phyloP scores from a whole-genome alignment of 1,140 invertebrate genomes.

The Drosophila neocordata region DNA sequence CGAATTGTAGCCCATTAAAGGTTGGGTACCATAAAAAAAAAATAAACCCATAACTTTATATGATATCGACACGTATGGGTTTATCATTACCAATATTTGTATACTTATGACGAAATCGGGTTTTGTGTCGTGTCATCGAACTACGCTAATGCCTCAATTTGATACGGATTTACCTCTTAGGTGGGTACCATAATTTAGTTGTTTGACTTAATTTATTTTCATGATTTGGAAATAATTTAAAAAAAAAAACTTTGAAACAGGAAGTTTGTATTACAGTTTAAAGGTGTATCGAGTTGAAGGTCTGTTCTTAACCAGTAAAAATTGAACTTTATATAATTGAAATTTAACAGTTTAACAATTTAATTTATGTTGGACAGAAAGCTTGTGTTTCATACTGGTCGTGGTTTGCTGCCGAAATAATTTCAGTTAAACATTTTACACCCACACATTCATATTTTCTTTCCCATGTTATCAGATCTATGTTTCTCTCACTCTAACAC shows the following conservation, averaged over 20 bases:
- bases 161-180: conserved; percentile 34
- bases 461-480: too few relatives aligned
- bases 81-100: background rate
- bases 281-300: background rate
- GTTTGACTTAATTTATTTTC: background rate
- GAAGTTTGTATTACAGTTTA: too few relatives aligned
- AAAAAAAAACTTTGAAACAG: too few relatives aligned
- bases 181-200: conserved; percentile 37
- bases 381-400: too few relatives aligned
- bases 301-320: too few relatives aligned
- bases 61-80: background rate
- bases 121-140: conserved; percentile 45
- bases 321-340: too few relatives aligned
- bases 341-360: background rate
- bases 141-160: conserved; percentile 37
- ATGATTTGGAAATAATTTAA: background rate
- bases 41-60: background rate
- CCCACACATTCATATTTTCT: too few relatives aligned
- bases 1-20: background rate
- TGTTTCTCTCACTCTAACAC: too few relatives aligned
- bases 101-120: conserved; percentile 45
- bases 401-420: too few relatives aligned
- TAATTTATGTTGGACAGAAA: too few relatives aligned
- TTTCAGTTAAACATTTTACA: too few relatives aligned
- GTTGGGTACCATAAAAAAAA: background rate